Evolutionary conservation across 2,888 invertebrate species (phyloP).

Genomic region (Ditylenchus weischeri): DNA sequence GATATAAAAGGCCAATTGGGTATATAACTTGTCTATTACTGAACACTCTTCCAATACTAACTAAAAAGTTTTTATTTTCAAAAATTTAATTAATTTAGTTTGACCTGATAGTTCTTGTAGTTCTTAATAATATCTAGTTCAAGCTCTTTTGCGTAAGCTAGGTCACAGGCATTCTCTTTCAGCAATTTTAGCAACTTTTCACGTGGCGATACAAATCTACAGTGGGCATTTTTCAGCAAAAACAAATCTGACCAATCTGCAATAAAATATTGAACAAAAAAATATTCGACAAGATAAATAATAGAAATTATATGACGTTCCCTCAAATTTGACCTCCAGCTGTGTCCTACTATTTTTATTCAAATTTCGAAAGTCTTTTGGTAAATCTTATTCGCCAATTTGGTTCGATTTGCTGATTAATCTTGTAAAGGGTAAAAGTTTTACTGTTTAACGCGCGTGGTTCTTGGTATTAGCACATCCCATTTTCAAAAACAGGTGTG

Average conservation of each 20-base stretch:
- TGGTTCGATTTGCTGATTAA: no score
- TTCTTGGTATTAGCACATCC: no score
- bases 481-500: no score
- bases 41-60: constrained; percentile 18
- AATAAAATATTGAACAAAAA: not conserved
- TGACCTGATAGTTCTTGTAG: constrained; percentile 22
- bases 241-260: constrained; percentile 41
- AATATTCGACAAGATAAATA: not conserved
- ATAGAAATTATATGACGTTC: not conserved
- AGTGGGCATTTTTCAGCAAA: constrained; percentile 38
- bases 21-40: constrained; percentile 35
- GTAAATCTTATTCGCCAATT: no score
- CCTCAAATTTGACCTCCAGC: not conserved
- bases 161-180: constrained; percentile 6
- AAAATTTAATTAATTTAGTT: no score
- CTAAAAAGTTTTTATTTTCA: not conserved
- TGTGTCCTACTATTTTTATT: no score
- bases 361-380: no score
- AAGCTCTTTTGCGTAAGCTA: not conserved
- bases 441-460: no score
- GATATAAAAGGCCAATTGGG: constrained; percentile 31
- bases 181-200: constrained; percentile 17
- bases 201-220: constrained; percentile 24
- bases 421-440: no score
- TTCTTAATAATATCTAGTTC: not conserved